Base-by-base conservation (phyloP, 2,113 vertebrate species). In the Bufo bufo region DNA sequence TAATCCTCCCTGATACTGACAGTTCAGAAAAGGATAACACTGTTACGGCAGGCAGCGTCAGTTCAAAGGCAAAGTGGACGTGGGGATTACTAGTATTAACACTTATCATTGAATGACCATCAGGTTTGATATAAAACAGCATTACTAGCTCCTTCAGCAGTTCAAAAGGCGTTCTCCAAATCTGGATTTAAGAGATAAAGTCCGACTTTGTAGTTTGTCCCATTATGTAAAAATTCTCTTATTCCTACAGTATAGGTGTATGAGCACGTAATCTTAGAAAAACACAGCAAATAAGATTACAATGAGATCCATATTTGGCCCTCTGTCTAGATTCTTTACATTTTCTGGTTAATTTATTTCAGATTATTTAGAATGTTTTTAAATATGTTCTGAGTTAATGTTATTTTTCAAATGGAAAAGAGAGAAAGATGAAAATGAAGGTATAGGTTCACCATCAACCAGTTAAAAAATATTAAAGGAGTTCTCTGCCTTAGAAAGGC, bases 1-100 rank as follows among this genome's bases (percentile, higher is more conserved):
- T 96, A 96, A 96, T 96, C 94, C 95, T 93, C 94, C 50, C 87
- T 90, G 89, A 93, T 95, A 95, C 93, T 94, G 95, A 95, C 94
- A 95, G 94, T 93, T 96, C 93, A 92, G 93, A 95, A 80, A 95
- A 91, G 87, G 91, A 93, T 94, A 86, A 91, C 90, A 90, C 91
- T 86, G 89, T 3, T 85, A 91, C 92, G 91, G 92, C 90, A 94
- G 91, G 91, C 93, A 91, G 90, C 82, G 52, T 91, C 90, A 92
- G 93, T 94, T 95, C 93, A 95, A 95, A 95, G 93, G 91, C 82
- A 45, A 87, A 81, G 93, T 85, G 87, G 90, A 90, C 85, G 75
- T 54, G 66, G 91, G 92, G 92, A 92, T 92, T 93, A 93, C 92
- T 90, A 88, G 89, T 71, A 93, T 95, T 89, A 91, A 91, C 84